phyloP scores from a whole-genome alignment of 92 coral and sea anemone species.

The Plumapathes pennacea region DNA sequence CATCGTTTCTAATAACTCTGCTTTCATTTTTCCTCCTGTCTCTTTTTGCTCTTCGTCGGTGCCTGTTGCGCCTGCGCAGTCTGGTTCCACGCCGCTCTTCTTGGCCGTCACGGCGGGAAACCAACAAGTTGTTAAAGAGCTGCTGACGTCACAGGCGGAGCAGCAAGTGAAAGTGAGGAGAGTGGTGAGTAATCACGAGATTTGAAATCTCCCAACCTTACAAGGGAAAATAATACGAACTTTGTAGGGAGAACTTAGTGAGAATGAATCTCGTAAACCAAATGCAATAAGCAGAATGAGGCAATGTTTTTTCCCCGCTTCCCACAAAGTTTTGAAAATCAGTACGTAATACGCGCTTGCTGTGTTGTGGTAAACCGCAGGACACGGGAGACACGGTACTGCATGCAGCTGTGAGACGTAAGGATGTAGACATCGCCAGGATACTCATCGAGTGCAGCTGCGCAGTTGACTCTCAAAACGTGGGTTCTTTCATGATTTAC shows the following conservation, averaged over 20 bases:
- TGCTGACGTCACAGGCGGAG: conserved; percentile 75
- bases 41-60: not conserved
- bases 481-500: conserved; percentile 35
- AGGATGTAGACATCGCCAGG: conserved; percentile 85
- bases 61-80: conserved; percentile 27
- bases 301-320: too few relatives aligned
- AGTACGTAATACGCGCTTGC: too few relatives aligned
- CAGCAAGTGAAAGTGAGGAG: conserved; percentile 73
- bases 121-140: conserved; percentile 92
- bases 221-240: too few relatives aligned
- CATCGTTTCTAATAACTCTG: too few relatives aligned
- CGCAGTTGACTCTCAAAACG: conserved; percentile 81
- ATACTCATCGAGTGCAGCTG: conserved; percentile 83
- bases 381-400: conserved; percentile 83
- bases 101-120: conserved; percentile 89
- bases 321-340: too few relatives aligned
- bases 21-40: too few relatives aligned
- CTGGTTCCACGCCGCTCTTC: conserved; percentile 76
- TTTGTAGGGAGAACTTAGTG: too few relatives aligned
- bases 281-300: too few relatives aligned
- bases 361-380: too few relatives aligned
- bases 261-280: too few relatives aligned
- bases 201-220: too few relatives aligned
- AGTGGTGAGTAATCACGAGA: conserved; percentile 37
- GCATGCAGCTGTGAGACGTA: conserved; percentile 77